phyloP scores from a whole-genome alignment of 2,113 vertebrate genomes.

The Dicentrarchus labrax region DNA sequence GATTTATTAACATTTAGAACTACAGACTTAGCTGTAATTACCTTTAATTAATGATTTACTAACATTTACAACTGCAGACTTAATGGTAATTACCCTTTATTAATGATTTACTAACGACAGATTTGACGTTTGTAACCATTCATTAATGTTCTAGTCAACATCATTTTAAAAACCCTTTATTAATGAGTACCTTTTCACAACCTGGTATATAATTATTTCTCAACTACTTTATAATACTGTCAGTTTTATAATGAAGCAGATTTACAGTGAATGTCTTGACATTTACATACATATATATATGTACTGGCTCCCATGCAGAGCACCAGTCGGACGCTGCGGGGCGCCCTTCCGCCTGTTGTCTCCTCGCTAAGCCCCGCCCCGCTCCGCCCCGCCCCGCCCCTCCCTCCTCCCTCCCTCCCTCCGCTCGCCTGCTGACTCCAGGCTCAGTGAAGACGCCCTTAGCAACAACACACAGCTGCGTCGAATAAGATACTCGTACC shows the following conservation, averaged over 20 bases:
- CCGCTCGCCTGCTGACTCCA: constrained; percentile 61
- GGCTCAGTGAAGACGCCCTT: constrained; percentile 81
- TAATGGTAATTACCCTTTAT: no score
- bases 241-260: not conserved
- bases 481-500: constrained; percentile 64
- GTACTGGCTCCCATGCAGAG: constrained; percentile 9
- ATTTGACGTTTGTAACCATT: no score
- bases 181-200: not conserved
- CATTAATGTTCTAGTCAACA: no score
- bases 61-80: no score
- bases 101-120: no score
- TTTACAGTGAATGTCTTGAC: not conserved
- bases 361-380: constrained; percentile 58
- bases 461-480: constrained; percentile 75
- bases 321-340: constrained; percentile 36
- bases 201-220: not conserved
- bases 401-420: constrained; percentile 40
- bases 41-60: no score
- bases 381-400: constrained; percentile 63
- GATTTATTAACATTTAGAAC: not conserved
- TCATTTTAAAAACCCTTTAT: no score
- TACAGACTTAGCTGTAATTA: no score
- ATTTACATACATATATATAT: no score
- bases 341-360: constrained; percentile 29
- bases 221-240: no score